Evolutionary conservation across 2,797 vertebrate species (phyloP).

Genomic region (Sebastes cheni): DNA sequence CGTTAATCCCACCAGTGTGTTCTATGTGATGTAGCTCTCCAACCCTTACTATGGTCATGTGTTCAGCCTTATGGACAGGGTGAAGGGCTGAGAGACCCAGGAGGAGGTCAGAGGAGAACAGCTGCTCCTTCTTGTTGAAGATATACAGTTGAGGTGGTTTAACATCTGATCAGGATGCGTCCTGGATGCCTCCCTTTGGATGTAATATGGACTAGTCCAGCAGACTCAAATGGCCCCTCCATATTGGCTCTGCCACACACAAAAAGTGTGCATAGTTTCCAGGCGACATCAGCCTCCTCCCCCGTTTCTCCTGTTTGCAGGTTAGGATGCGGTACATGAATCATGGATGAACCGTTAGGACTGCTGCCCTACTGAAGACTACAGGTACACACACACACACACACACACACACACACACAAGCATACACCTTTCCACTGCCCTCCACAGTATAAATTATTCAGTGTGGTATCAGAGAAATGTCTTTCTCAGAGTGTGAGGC

Average conservation of each 20-base stretch:
- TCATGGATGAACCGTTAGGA: slow-evolving; percentile 13
- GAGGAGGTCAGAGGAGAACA: not conserved
- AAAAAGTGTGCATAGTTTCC: not conserved
- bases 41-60: not conserved
- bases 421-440: not conserved
- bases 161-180: not conserved
- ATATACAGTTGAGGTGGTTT: not conserved
- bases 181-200: not conserved
- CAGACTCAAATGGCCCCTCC: not conserved
- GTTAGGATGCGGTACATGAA: slow-evolving; percentile 23
- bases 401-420: not conserved
- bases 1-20: not conserved
- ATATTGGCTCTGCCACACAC: not conserved
- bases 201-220: not conserved
- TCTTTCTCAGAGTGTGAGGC: slow-evolving; percentile 5
- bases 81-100: not conserved
- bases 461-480: slow-evolving; percentile 36
- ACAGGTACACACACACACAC: not conserved
- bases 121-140: not conserved
- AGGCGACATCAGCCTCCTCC: not conserved
- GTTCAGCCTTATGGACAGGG: not conserved
- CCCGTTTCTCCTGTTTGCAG: not conserved
- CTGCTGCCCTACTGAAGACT: not conserved
- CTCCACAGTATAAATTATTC: slow-evolving; percentile 38
- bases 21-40: not conserved